These are phyloP conservation scores for Eupeodes luniger DNA, from an alignment of 2,888 invertebrate species.

Conservation along the genomic window DNA sequence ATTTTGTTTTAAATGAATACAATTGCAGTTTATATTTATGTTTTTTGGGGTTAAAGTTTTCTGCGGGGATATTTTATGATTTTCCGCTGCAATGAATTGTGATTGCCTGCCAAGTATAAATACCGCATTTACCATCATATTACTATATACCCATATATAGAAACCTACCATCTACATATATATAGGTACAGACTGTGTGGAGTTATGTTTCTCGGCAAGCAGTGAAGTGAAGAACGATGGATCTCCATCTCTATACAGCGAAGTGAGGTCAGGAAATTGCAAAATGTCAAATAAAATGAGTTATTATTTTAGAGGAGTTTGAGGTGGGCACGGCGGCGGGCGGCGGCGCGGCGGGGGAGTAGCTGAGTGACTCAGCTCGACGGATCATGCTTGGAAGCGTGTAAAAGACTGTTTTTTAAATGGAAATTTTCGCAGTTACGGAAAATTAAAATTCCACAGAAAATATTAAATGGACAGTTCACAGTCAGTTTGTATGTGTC, in stretches of 20 bases:
- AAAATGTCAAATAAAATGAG: conserved; percentile 64
- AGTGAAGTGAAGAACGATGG: neutral
- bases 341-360: no score
- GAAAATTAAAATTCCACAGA: conserved; percentile 31
- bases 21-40: conserved; percentile 29
- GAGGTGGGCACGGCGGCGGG: no score
- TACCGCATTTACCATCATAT: conserved; percentile 50
- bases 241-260: neutral
- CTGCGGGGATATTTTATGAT: conserved; percentile 51
- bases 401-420: neutral
- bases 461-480: conserved; percentile 5
- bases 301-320: conserved; percentile 31
- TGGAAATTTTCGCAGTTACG: conserved; percentile 1
- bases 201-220: neutral
- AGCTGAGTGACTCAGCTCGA: neutral
- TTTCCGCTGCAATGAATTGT: conserved; percentile 65
- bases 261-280: conserved; percentile 33
- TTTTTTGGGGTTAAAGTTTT: conserved; percentile 12
- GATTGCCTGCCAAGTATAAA: conserved; percentile 61
- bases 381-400: neutral
- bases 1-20: conserved; percentile 45
- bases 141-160: neutral
- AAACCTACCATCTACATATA: no score
- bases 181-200: neutral
- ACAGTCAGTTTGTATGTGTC: neutral